Percentiles rank a stretch among this genome's conserved stretches.
These are phyloP conservation scores for Oryzias javanicus DNA, from an alignment of 2,113 vertebrate species.

Conservation along the genomic window DNA sequence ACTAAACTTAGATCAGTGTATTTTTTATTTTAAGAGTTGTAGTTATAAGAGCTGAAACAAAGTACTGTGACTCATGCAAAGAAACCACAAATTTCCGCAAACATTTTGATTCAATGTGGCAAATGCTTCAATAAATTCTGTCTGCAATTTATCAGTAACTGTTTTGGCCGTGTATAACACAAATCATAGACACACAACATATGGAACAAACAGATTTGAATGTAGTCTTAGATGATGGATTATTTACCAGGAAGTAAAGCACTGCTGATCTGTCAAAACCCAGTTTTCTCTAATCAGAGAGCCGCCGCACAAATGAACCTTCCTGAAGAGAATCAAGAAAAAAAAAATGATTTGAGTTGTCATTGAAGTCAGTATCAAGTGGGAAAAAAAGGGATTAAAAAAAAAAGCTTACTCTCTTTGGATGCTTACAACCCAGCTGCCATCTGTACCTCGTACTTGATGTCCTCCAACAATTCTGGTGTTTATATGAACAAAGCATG, in stretches of 20 bases:
- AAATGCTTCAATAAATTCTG: too few species aligned
- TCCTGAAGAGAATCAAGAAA: conserved; percentile 66
- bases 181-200: neutral
- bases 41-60: too few species aligned
- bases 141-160: too few species aligned
- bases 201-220: neutral
- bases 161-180: too few species aligned
- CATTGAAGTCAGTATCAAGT: neutral
- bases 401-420: conserved; percentile 85
- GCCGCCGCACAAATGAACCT: conserved; percentile 91
- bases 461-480: conserved; percentile 91
- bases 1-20: too few species aligned
- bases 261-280: conserved; percentile 93
- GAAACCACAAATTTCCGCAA: too few species aligned
- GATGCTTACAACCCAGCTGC: conserved; percentile 95
- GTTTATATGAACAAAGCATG: conserved; percentile 74
- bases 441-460: conserved; percentile 84
- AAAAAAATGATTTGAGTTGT: conserved; percentile 1
- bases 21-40: too few species aligned
- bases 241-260: conserved; percentile 93
- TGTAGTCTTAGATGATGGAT: neutral
- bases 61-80: too few species aligned
- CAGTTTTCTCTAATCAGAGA: conserved; percentile 92
- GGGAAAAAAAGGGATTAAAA: neutral
- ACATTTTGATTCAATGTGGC: too few species aligned